phyloP scores from a whole-genome alignment of 1,140 invertebrate species.

The Oscheius sp. region DNA sequence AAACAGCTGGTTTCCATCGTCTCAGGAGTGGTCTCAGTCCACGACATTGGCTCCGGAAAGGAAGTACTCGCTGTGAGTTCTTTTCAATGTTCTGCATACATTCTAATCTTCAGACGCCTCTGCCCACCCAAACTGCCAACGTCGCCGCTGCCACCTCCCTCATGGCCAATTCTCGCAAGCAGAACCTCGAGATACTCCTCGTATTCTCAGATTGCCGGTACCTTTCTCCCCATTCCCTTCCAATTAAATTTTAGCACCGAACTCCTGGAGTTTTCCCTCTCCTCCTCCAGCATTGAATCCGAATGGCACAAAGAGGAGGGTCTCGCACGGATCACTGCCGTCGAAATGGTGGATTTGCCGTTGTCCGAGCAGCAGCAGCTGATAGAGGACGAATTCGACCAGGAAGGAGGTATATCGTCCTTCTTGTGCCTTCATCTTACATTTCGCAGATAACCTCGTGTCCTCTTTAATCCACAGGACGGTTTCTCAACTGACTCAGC shows the following conservation, averaged over 20 bases:
- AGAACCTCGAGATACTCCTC: neutral
- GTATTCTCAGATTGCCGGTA: neutral
- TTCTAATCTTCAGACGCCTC: neutral
- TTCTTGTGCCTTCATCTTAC: neutral
- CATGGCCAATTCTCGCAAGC: neutral
- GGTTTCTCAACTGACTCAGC: slow-evolving; percentile 1
- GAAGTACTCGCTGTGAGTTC: neutral
- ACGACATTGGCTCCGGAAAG: neutral
- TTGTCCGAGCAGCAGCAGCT: slow-evolving; percentile 55
- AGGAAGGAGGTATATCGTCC: neutral
- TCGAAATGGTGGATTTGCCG: slow-evolving; percentile 60
- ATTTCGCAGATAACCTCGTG: slow-evolving; percentile 2
- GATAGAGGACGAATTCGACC: slow-evolving; percentile 57
- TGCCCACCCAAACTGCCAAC: neutral
- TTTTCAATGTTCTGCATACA: neutral
- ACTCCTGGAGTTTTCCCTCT: neutral
- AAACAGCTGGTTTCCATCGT: neutral
- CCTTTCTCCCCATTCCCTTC: neutral
- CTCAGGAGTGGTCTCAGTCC: neutral
- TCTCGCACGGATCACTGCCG: slow-evolving; percentile 48
- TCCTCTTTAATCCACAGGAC: slow-evolving; percentile 6
- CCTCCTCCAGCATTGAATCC: too few relatives aligned
- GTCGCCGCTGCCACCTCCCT: neutral
- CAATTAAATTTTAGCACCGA: neutral
- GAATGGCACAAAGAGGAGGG: slow-evolving; percentile 38